Evolutionary conservation across 2,113 vertebrate genomes (phyloP), one percentile per base, ranked within the genome.

Genomic region (Noctilio leporinus): DNA sequence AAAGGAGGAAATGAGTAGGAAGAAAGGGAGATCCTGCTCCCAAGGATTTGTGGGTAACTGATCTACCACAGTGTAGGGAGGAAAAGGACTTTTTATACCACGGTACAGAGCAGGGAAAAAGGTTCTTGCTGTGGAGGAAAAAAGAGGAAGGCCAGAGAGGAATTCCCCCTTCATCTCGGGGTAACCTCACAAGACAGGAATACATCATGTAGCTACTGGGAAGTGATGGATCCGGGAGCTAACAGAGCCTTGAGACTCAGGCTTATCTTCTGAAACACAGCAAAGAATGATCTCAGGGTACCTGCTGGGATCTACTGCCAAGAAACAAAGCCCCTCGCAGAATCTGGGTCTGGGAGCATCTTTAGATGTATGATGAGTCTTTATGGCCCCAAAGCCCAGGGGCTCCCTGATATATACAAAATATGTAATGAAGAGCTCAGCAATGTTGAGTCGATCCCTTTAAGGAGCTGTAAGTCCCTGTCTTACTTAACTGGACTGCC

Each of bases 21-120:
- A 67, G 51, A 57, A 26, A 94, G 95, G 96, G 96, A 93, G 94
- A 87, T 86, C 96, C 95, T 87, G 97, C 92, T 93, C 96, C 96
- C 96, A 75, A 89, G 96, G 94, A 82, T 69, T 88, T 77, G 20
- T 51, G 88, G 53, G 75, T 26, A 76, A 35, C 64, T 92, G 64
- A 89, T 81, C 94, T 96, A 93, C 57, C 55, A 88, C 16, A 76
- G n/a, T 59, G 55, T 2, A 19, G 45, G 59, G 51, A 33, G 20
- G 26, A 51, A 14, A 38, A 55, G 86, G 81, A 26, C 49, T 22
- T 51, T 38, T 65, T 84, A 33, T 1, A 57, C 28, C 40, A 80
- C 51, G 38, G 43, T 57, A 40, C 47, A 59, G 73, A 83, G 53
- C 67, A 93, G 91, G 94, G 82, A 69, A 45, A 87, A 86, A 59